Conservation (phyloP, 1,140 invertebrate genomes). For the Manduca sexta region DNA sequence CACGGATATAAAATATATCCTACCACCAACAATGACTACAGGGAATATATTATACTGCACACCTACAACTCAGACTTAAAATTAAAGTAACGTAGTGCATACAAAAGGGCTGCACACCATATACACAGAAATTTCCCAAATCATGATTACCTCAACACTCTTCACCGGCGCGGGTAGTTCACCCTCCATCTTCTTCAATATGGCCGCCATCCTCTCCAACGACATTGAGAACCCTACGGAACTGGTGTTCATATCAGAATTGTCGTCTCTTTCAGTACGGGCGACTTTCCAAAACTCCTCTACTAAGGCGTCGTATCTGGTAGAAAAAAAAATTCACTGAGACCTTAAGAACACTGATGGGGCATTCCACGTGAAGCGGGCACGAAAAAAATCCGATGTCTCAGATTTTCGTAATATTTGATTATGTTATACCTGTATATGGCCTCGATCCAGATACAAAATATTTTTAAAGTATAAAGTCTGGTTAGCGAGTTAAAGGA, state of each 20-base stretch:
- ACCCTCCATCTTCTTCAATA: constrained; percentile 39
- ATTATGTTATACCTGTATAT: no score
- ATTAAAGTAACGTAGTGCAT: not conserved
- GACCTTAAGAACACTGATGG: no score
- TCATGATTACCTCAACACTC: constrained; percentile 29
- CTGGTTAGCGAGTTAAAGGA: no score
- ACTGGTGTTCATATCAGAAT: constrained; percentile 31
- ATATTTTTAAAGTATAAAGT: no score
- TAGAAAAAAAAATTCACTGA: no score
- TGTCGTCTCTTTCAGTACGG: constrained; percentile 36
- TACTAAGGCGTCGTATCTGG: constrained; percentile 47
- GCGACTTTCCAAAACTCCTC: constrained; percentile 55
- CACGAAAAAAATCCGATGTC: no score
- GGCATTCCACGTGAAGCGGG: no score
- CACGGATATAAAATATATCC: no score
- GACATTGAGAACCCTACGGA: constrained; percentile 58
- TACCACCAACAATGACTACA: no score
- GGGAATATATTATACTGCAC: no score
- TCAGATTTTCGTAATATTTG: no score
- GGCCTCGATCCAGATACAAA: no score
- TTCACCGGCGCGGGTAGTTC: constrained; percentile 19
- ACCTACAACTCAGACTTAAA: not conserved
- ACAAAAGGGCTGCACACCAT: not conserved
- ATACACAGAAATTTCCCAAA: not conserved
- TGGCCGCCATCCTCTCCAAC: constrained; percentile 47